Conservation (phyloP, 2,797 vertebrate species). For the Hyperoplus lanceolatus region DNA sequence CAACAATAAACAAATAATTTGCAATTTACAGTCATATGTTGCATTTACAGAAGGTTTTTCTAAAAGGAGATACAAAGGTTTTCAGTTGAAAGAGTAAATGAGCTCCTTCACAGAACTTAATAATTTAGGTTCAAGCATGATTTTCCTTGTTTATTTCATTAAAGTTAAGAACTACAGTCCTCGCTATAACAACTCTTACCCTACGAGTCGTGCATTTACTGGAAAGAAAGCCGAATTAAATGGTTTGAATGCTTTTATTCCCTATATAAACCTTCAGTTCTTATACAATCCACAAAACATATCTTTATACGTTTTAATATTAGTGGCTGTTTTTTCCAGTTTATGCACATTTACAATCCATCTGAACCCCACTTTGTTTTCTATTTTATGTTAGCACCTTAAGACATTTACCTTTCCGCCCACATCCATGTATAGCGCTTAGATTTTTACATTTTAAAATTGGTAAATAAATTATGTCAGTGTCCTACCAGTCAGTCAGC, state of each 20-base stretch:
- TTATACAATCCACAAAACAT: slow-evolving; percentile 3
- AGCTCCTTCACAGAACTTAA: slow-evolving; percentile 63
- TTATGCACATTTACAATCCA: slow-evolving; percentile 47
- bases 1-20: slow-evolving; percentile 73
- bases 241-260: slow-evolving; percentile 31
- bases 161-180: slow-evolving; percentile 56
- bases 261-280: slow-evolving; percentile 16
- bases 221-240: slow-evolving; percentile 31
- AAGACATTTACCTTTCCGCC: background rate
- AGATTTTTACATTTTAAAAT: slow-evolving; percentile 41
- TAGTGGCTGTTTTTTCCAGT: slow-evolving; percentile 43
- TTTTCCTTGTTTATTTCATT: slow-evolving; percentile 50
- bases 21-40: slow-evolving; percentile 78
- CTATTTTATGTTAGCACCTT: slow-evolving; percentile 25
- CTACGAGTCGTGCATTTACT: slow-evolving; percentile 48
- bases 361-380: slow-evolving; percentile 8
- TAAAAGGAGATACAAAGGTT: slow-evolving; percentile 51
- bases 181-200: slow-evolving; percentile 31
- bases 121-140: slow-evolving; percentile 79
- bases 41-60: slow-evolving; percentile 73
- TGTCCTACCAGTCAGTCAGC: slow-evolving; percentile 14
- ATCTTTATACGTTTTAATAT: background rate
- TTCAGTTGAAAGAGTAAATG: slow-evolving; percentile 55
- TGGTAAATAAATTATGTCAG: slow-evolving; percentile 66
- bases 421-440: slow-evolving; percentile 33